A percentile compares a stretch with the other conserved stretches of the same genome.
Evolutionary conservation across 2,797 vertebrate species (phyloP).

Genomic region (Lophius americanus): DNA sequence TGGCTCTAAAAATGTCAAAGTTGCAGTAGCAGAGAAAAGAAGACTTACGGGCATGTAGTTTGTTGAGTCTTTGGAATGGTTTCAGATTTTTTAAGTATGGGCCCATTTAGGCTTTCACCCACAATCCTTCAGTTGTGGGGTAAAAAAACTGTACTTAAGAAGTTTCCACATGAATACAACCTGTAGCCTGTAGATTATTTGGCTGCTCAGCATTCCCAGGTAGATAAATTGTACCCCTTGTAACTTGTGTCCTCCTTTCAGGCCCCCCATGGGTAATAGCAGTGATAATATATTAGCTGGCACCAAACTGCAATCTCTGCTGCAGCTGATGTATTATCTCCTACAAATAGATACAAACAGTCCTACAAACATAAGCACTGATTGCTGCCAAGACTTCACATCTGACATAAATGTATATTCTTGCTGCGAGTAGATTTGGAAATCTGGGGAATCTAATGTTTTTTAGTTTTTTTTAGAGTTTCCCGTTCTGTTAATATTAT

Average conservation of each 20-base stretch:
- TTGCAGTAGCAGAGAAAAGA: slow-evolving; percentile 7
- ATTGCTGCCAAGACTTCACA: slow-evolving; percentile 18
- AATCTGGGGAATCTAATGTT: slow-evolving; percentile 16
- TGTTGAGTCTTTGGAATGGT: background rate
- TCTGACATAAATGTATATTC: slow-evolving; percentile 34
- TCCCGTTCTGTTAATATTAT: too few species aligned
- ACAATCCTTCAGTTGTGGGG: background rate
- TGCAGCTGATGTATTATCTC: slow-evolving; percentile 19
- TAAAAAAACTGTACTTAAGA: slow-evolving; percentile 4
- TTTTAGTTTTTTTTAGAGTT: slow-evolving; percentile 18
- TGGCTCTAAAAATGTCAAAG: slow-evolving; percentile 44
- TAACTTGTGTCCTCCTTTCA: slow-evolving; percentile 28
- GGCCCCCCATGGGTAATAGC: slow-evolving; percentile 37
- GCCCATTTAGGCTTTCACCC: background rate
- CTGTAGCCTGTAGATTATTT: slow-evolving; percentile 37
- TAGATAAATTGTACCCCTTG: slow-evolving; percentile 69
- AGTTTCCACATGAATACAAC: slow-evolving; percentile 6
- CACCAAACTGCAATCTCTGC: slow-evolving; percentile 36
- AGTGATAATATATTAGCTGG: slow-evolving; percentile 51
- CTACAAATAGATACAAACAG: slow-evolving; percentile 10
- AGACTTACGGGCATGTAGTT: background rate
- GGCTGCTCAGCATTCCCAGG: slow-evolving; percentile 65
- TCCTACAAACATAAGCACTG: background rate
- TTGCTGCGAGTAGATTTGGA: slow-evolving; percentile 12
- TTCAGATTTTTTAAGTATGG: background rate